A percentile compares a stretch with the other conserved stretches of the same genome.
These are phyloP conservation scores for Ancistrus triradiatus DNA, from an alignment of 2,113 vertebrate species.

Conservation along the genomic window DNA sequence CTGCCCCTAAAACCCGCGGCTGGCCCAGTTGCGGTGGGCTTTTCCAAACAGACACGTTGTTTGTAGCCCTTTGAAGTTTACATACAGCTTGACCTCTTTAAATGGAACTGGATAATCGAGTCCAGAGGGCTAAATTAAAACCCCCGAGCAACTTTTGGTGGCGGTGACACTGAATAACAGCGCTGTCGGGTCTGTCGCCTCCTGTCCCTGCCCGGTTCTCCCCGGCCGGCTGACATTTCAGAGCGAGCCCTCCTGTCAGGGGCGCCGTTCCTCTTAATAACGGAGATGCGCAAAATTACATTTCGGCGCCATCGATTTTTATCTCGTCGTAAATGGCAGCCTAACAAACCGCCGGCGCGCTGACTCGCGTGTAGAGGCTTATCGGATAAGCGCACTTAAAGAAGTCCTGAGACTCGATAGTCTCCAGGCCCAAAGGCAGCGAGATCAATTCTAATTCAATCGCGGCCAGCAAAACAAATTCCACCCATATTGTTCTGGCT, in stretches of 20 bases:
- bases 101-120: neutral
- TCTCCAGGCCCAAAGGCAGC: slow-evolving; percentile 69
- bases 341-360: slow-evolving; percentile 65
- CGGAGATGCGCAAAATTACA: slow-evolving; percentile 55
- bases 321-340: slow-evolving; percentile 75
- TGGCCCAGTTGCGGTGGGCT: neutral
- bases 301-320: slow-evolving; percentile 72
- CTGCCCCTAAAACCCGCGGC: neutral
- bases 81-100: slow-evolving; percentile 3
- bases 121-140: slow-evolving; percentile 1
- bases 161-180: too few relatives aligned
- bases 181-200: too few relatives aligned
- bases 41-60: slow-evolving; percentile 19
- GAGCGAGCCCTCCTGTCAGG: slow-evolving; percentile 57
- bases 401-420: slow-evolving; percentile 75
- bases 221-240: slow-evolving; percentile 54
- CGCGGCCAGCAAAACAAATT: slow-evolving; percentile 82
- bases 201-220: slow-evolving; percentile 4
- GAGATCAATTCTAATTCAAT: slow-evolving; percentile 93
- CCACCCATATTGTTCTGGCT: slow-evolving; percentile 59
- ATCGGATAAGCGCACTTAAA: slow-evolving; percentile 76
- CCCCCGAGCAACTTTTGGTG: neutral
- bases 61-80: slow-evolving; percentile 15
- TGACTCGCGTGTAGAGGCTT: slow-evolving; percentile 61
- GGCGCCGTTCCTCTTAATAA: slow-evolving; percentile 59